phyloP scores from a whole-genome alignment of 2,113 vertebrate species.

The rat (Rattus norvegicus) region DNA sequence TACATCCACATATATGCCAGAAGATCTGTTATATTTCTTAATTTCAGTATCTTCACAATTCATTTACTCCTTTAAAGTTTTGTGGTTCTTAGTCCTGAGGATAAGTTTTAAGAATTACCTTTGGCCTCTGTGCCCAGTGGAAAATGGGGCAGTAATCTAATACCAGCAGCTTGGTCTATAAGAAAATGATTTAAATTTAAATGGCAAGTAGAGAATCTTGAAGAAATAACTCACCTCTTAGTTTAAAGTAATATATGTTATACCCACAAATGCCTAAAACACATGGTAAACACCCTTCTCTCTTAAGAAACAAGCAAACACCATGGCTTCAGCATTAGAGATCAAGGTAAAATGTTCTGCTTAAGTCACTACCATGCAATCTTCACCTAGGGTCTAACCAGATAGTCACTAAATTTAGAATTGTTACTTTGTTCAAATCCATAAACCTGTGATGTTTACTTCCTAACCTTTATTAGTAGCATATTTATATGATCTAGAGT shows the following conservation, averaged over 20 bases:
- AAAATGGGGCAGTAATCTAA: neutral
- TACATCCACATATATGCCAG: neutral
- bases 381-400: neutral
- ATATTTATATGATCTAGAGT: neutral
- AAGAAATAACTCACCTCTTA: neutral
- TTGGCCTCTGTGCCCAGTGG: neutral
- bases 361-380: neutral
- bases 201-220: neutral
- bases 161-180: neutral
- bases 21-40: neutral
- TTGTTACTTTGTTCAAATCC: neutral
- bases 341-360: neutral
- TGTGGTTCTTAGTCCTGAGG: neutral
- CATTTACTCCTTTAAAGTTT: constrained; percentile 8
- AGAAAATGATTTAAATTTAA: neutral
- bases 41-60: constrained; percentile 5
- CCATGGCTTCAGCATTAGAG: neutral
- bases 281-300: neutral
- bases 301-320: neutral
- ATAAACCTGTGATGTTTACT: neutral
- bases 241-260: neutral
- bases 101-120: neutral
- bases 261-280: neutral
- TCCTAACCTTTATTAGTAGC: neutral
- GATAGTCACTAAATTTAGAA: neutral